Evolutionary conservation across 2,888 invertebrate species (phyloP).

Genomic region (Perithous albicinctus): DNA sequence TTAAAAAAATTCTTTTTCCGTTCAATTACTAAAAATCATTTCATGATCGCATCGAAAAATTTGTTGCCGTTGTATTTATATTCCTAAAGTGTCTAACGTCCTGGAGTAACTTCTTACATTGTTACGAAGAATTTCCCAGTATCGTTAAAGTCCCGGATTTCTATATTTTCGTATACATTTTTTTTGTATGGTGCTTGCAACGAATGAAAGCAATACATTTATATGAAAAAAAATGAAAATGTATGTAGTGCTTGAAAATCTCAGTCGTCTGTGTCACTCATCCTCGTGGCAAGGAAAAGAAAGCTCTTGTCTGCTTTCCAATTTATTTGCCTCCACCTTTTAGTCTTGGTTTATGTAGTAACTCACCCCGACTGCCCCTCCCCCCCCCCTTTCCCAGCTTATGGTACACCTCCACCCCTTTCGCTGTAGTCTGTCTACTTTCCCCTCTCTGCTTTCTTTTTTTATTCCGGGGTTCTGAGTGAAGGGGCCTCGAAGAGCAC

Average conservation of each 20-base stretch:
- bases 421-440: neutral
- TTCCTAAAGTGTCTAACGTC: too few species aligned
- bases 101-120: too few species aligned
- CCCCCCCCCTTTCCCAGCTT: too few species aligned
- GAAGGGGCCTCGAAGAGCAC: constrained; percentile 39
- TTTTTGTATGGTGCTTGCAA: too few species aligned
- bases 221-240: neutral
- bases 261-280: too few species aligned
- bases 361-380: too few species aligned
- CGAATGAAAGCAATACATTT: neutral
- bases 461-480: constrained; percentile 12
- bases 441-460: constrained; percentile 18
- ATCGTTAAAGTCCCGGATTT: too few species aligned
- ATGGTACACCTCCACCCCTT: constrained; percentile 7
- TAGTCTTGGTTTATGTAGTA: constrained; percentile 4
- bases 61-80: too few species aligned
- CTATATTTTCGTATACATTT: too few species aligned
- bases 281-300: neutral
- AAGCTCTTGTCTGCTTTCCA: constrained; percentile 13
- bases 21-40: too few species aligned
- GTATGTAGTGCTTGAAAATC: neutral
- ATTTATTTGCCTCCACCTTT: constrained; percentile 37
- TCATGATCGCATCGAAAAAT: too few species aligned
- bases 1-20: neutral
- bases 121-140: too few species aligned